Base-by-base conservation (phyloP, 2,888 invertebrate species). In the Hirtodrosophila duncani region DNA sequence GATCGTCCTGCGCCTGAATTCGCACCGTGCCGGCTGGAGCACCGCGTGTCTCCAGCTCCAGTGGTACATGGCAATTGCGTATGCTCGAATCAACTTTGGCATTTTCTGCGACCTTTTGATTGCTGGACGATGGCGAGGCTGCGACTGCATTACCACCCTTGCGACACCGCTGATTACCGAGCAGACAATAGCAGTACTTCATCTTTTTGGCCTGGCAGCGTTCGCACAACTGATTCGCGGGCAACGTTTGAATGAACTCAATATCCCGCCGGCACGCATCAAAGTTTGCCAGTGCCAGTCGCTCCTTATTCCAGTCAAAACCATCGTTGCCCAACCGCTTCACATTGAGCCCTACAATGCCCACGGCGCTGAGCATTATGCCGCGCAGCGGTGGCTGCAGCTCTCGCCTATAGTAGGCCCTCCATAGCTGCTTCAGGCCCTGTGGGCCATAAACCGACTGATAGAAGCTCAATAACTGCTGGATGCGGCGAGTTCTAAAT, bases 391-490 rank as follows among this genome's bases (percentile, higher is more conserved):
- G 89, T 14, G 87, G 88, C 3, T 87, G 83, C 9, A 87, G 58
- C 26, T 85, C 84, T 0, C 78, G 80, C 0, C 77, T 74, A 27
- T 82, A 83, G 58, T 85, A 85, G 11, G 72, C 59, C 7, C 83
- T 87, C 18, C 91, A 78, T 11, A 91, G 87, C 44, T 89, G 89
- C 51, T 90, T 88, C 1, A 91, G 82, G 2, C 90, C 90, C 10
- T 88, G 85, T 42, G 91, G 90, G 42, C 91, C 91, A 89, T 91
- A 92, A 57, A 91, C 88, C 56, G 88, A 89, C 6, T 89, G 88
- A 70, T 92, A 92, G 39, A 91, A 86, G 43, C 88, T 88, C 65
- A 91, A 88, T 82, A 92, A 88, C 77, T 92, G 91, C 58, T 91
- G 89, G n/a, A 89, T 88, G 33, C 91, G 88, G 42, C 91, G 86